Evolutionary conservation across 2,797 vertebrate species (phyloP).

Genomic region (Tapirus indicus): DNA sequence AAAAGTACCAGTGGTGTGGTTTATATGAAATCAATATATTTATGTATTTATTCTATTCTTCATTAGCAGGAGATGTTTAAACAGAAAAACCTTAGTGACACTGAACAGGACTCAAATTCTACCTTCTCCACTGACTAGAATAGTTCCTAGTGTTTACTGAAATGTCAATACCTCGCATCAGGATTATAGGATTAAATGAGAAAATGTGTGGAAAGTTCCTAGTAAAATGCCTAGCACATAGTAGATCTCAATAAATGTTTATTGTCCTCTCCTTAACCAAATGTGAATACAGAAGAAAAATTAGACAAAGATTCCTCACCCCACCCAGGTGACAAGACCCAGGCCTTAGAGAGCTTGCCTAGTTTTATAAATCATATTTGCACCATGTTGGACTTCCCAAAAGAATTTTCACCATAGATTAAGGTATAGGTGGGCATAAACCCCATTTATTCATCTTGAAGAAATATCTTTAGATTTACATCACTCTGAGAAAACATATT

Average conservation of each 20-base stretch:
- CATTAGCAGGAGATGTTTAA: not conserved
- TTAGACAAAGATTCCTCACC: not conserved
- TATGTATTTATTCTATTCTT: not conserved
- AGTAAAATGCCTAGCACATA: not conserved
- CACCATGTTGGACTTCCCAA: not conserved
- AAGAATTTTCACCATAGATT: slow-evolving; percentile 66
- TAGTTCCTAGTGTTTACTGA: slow-evolving; percentile 23
- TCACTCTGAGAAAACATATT: slow-evolving; percentile 67
- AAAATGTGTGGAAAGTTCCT: not conserved
- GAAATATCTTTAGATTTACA: slow-evolving; percentile 59
- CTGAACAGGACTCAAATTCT: not conserved
- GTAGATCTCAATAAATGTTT: not conserved
- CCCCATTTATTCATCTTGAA: not conserved
- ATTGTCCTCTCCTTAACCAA: not conserved
- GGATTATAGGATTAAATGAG: slow-evolving; percentile 4
- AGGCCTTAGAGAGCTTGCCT: not conserved
- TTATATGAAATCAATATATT: not conserved
- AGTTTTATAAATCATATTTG: slow-evolving; percentile 22
- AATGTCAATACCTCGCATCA: not conserved
- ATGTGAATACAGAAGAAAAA: not conserved
- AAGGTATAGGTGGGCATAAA: not conserved
- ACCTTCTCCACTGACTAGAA: not conserved
- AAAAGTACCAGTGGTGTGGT: not conserved
- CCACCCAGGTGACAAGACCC: not conserved
- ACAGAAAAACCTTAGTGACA: not conserved